Evolutionary conservation across 2,888 invertebrate species (phyloP), one percentile per base, ranked within the genome.

Genomic region (Marasmarcha lunaedactyla): DNA sequence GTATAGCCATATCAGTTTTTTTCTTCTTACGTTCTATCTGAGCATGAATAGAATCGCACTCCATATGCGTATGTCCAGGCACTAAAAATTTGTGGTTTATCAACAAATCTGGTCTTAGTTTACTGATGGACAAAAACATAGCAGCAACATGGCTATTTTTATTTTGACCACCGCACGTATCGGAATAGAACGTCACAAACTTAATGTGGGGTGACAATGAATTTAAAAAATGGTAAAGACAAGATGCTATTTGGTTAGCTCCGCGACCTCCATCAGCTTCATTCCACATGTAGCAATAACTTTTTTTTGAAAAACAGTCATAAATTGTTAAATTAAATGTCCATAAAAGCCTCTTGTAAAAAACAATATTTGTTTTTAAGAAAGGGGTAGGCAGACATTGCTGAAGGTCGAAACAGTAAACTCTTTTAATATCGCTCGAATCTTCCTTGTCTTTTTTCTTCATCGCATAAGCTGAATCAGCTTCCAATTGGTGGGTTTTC

Each of bases 351-450:
- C 47, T 40, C 34, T 52, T 52, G 34, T 48, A 52, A 44, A 50
- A 50, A 34, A 41, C 40, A 11, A 48, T 43, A 40, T 37, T 39
- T 3, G 47, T 47, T 40, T 43, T 40, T 26, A 51, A 37, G 33
- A 26, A 40, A 27, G 49, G 48, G 14, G 47, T 52, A 9, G 47
- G 49, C 34, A 50, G 38, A 37, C 50, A 50, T 45, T 52, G 46
- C 37, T 49, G 50, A 12, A 49, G 35, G 35, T 52, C 52, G 37
- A 48, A 52, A 34, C 43, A 14, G 14, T 15, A 37, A 5, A 40
- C 43, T 7, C 20, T 20, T 37, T 33, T 36, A 11, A 37, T 33
- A 10, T 25, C 33, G 12, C 15, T 26, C 27, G 33, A 13, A 11
- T 9, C 12, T 20, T 6, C 34, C 14, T 34, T 13, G 14, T 34